Percentiles rank a stretch among this genome's conserved stretches.
Evolutionary conservation across 2,797 vertebrate genomes (phyloP).

Genomic region (Acipenser transmontanus): DNA sequence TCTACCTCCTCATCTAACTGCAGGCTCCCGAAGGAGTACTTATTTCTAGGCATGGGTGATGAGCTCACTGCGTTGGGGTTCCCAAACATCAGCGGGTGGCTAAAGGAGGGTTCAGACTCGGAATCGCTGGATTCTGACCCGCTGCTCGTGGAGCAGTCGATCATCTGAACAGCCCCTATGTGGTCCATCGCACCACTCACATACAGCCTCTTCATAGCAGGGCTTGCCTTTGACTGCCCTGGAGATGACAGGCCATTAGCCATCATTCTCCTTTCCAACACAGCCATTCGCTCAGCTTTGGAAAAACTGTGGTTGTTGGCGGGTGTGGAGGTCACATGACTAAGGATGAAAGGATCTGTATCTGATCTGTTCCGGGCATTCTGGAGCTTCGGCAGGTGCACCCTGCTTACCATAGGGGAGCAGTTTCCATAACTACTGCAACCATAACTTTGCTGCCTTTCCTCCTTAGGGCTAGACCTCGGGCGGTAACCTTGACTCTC

Average conservation of each 20-base stretch:
- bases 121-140: constrained; percentile 87
- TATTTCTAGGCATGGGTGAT: constrained; percentile 64
- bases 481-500: constrained; percentile 48
- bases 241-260: constrained; percentile 65
- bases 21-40: constrained; percentile 69
- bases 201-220: constrained; percentile 38
- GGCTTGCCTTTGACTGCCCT: constrained; percentile 47
- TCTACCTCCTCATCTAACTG: constrained; percentile 70
- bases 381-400: constrained; percentile 48
- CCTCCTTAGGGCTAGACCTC: constrained; percentile 38
- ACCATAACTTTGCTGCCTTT: constrained; percentile 18
- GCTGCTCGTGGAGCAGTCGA: constrained; percentile 75
- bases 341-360: constrained; percentile 73
- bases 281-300: constrained; percentile 50
- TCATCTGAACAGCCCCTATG: constrained; percentile 63
- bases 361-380: constrained; percentile 56
- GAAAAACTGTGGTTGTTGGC: constrained; percentile 38
- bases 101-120: constrained; percentile 48
- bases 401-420: constrained; percentile 50
- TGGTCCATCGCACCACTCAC: constrained; percentile 37
- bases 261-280: constrained; percentile 61
- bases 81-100: constrained; percentile 52
- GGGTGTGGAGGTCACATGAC: constrained; percentile 48
- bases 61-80: constrained; percentile 55
- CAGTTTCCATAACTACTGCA: constrained; percentile 38